phyloP scores from a whole-genome alignment of 2,888 invertebrate genomes.

The Tanytarsus gracilentus region DNA sequence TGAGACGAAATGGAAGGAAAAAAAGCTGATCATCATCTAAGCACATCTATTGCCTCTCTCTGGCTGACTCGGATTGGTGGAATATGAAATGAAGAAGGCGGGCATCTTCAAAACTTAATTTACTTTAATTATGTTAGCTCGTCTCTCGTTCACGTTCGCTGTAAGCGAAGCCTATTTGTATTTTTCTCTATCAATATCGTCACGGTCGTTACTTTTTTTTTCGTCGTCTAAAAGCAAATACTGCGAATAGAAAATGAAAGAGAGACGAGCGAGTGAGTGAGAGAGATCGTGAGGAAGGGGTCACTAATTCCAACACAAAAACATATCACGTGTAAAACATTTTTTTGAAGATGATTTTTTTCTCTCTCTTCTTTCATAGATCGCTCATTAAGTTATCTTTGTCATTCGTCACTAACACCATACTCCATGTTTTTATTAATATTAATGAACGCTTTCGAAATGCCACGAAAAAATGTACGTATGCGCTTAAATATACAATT shows the following conservation, averaged over 20 bases:
- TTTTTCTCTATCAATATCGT: slow-evolving; percentile 22
- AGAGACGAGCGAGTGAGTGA: background rate
- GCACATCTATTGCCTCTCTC: slow-evolving; percentile 14
- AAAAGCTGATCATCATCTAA: background rate
- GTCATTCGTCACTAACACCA: too few species aligned
- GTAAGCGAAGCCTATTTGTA: slow-evolving; percentile 17
- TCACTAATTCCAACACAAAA: background rate
- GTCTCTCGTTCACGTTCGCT: background rate
- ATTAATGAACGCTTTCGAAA: too few species aligned
- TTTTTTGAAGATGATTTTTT: slow-evolving; percentile 1
- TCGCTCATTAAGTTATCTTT: too few species aligned
- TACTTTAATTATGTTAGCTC: slow-evolving; percentile 26
- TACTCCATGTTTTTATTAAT: too few species aligned
- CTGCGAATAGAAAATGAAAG: background rate
- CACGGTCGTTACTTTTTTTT: slow-evolving; percentile 11
- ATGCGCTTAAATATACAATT: too few species aligned
- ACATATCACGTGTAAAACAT: background rate
- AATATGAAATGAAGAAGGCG: slow-evolving; percentile 29
- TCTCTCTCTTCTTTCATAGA: too few species aligned
- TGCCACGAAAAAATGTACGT: too few species aligned
- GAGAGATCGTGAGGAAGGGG: background rate
- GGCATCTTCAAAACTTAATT: slow-evolving; percentile 28
- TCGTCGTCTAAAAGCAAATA: background rate
- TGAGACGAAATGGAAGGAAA: too few species aligned
- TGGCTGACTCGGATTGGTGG: too few species aligned